Evolutionary conservation across 2,888 invertebrate species (phyloP), one percentile per base, ranked within the genome.

Genomic region (Mechanitis mazaeus): DNA sequence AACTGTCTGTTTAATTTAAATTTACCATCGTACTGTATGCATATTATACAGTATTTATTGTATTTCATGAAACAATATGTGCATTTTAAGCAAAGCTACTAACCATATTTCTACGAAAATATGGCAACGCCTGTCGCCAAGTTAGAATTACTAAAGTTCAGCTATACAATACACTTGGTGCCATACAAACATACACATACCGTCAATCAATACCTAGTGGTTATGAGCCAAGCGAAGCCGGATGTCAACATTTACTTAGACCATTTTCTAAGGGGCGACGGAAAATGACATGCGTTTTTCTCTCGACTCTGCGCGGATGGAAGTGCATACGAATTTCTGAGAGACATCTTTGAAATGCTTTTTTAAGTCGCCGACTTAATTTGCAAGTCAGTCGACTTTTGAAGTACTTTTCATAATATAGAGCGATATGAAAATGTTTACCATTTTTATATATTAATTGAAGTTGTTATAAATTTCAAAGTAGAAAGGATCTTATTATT

Each of bases 201-300:
- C 42, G 45, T 53, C 58, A 65, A 65, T 63, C 56, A 64, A 64
- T 62, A 65, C 61, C 54, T 55, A 55, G 57, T 33, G 63, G 61
- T 57, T 64, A 62, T 61, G 63, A 66, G 59, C 77, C 72, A 72
- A 70, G 70, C 70, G 71, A 71, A 82, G 82, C 75, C 76, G 78
- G 79, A 77, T 78, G 86, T 83, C 84, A 87, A 85, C 85, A 87
- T 87, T 87, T 85, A 79, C 85, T 77, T 74, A 73, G 74, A 77
- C 76, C 81, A 83, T 83, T 83, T 76, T 77, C 80, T 78, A 76
- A 74, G 80, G 77, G 78, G 69, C 73, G 75, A 75, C 70, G 77
- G 77, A 73, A 84, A 85, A 85, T 83, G 86, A 83, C 85, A 79
- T 83, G 80, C 79, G 69, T 76, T 74, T 77, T 72, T 64, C 66